A percentile compares a stretch with the other conserved stretches of the same genome.
These are phyloP conservation scores for Dolichopus griseipennis DNA, from an alignment of 2,888 invertebrate species.

Conservation along the genomic window DNA sequence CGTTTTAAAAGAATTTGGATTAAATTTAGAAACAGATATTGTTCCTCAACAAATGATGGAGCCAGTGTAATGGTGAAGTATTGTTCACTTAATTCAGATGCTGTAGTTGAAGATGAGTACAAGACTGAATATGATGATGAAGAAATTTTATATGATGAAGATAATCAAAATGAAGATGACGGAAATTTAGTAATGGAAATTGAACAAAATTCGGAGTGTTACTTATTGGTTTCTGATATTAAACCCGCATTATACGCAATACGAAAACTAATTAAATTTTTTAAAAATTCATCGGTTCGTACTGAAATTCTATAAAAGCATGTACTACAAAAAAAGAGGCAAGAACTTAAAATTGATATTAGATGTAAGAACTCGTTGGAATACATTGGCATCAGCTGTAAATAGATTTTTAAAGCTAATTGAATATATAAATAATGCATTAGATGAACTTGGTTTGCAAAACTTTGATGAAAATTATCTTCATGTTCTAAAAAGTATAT, in stretches of 20 bases:
- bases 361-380: no score
- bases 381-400: no score
- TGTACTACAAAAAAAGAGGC: conserved; percentile 12
- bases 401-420: conserved; percentile 10
- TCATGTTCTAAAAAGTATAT: neutral
- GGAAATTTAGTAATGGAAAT: conserved; percentile 11
- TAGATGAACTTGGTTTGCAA: conserved; percentile 5
- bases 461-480: neutral
- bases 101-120: conserved; percentile 10
- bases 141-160: conserved; percentile 9
- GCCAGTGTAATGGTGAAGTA: no score
- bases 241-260: conserved; percentile 12
- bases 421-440: conserved; percentile 7
- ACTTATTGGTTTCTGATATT: conserved; percentile 10
- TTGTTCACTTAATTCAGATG: conserved; percentile 10
- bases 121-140: conserved; percentile 12
- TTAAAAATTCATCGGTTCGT: conserved; percentile 12
- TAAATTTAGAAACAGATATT: no score
- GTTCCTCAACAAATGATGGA: no score
- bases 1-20: no score
- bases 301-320: conserved; percentile 12
- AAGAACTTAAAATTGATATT: conserved; percentile 11
- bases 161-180: conserved; percentile 11
- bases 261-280: conserved; percentile 13
- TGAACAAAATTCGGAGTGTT: conserved; percentile 9